Base-by-base conservation (phyloP, 2,888 invertebrate genomes). In the Lasius platythorax region DNA sequence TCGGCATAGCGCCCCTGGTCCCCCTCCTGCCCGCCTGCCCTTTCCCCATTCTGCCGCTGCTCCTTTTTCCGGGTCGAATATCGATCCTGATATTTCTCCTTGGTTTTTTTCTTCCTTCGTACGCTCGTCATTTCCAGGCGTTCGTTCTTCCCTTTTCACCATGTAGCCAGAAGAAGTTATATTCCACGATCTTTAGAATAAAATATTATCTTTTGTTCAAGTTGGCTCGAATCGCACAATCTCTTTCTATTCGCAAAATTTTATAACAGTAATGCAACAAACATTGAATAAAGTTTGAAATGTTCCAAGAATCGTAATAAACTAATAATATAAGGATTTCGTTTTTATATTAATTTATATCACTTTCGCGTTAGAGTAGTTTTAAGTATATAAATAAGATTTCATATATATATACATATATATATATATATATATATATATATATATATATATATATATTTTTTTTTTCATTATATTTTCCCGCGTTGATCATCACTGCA, bases 31-130 rank as follows among this genome's bases (percentile, higher is more conserved):
- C 78, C 56, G 63, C 72, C 72, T 85, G 33, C 67, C 72, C 75
- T 37, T 82, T 58, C 63, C 73, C 64, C 82, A 75, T 79, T 75
- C 88, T 78, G 87, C 75, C 87, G 82, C 89, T 89, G 91, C 88
- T 91, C 91, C 91, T 91, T 91, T 91, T 91, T 92, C 92, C 91
- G 89, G 91, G 91, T 91, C 91, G 91, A 91, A 91, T 91, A 91
- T 91, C 91, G 91, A 92, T 92, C 91, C 91, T 91, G 88, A 91
- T 91, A 91, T 92, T 92, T 91, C 87, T 87, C 87, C 85, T 87
- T 92, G 88, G 86, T 87, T 91, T 90, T 91, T 88, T 91, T 87
- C 86, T 81, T 79, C 90, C 85, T 86, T 87, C 89, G 89, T 90
- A 85, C 88, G 90, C 86, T 89, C 90, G 90, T 90, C 90, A 91